Base-by-base conservation (phyloP, 1,140 invertebrate species). In the Lerema accius region DNA sequence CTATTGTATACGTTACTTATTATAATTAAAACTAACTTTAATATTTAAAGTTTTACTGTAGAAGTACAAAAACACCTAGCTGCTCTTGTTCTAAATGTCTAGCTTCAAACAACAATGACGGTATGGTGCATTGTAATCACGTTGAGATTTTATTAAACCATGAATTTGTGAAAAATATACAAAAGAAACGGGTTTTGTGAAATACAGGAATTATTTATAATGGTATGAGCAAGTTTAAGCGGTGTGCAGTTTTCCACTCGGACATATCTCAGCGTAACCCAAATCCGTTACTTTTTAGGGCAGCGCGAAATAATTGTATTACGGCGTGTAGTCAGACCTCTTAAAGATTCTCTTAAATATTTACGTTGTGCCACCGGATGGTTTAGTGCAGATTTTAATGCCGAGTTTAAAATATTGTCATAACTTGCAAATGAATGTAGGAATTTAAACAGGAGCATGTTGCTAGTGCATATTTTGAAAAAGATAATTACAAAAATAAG, bases 241-340 rank as follows among this genome's bases (percentile, higher is more conserved):
- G 56, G 28, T 59, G 43, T 59, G 56, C 43, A 59, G 56, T 59
- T 59, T 59, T 59, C 56, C 56, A 48, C 55, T 59, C 55, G 55
- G 55, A 59, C 43, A 42, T 37, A 58, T 58, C 55, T 58, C 15
- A 46, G 26, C 55, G 42, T 28, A 58, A 58, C 55, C 55, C 16
- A 46, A 58, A 58, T 58, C 45, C 55, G 42, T 46, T n/a, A 58
- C 26, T 58, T 58, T 58, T 58, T 45, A 58, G 40, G 42, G 55
- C 55, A 58, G 16, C 28, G 16, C 26, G n/a, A 58, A 35, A 58
- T 58, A 58, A 58, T 58, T 46, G 6, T 58, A 58, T 58, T 46
- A 58, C 26, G 35, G 53, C 28, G 45, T 45, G 45, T 45, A 45
- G 40, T 45, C 51, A 23, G 26, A 17, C 42, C 55, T 46, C 55